A percentile compares a stretch with the other conserved stretches of the same genome.
These are phyloP conservation scores for Philypnodon macrostomus DNA, from an alignment of 2,797 vertebrate genomes.

Conservation along the genomic window DNA sequence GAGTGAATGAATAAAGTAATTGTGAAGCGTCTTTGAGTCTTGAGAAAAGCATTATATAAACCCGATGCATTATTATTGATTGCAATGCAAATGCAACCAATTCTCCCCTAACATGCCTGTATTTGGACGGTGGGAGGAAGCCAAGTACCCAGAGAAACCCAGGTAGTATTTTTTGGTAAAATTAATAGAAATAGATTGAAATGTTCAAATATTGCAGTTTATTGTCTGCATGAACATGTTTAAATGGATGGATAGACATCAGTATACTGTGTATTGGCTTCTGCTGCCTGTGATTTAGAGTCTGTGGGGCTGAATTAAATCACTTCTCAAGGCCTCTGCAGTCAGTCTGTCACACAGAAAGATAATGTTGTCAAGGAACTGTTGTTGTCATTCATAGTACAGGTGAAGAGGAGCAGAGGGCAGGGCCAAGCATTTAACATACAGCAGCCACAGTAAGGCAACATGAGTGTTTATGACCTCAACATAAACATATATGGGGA, in stretches of 20 bases:
- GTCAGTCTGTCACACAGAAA: slow-evolving; percentile 57
- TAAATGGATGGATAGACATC: background rate
- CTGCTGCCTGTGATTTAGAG: slow-evolving; percentile 52
- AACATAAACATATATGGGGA: background rate
- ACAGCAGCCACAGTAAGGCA: background rate
- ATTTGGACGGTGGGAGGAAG: too few species aligned
- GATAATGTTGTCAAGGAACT: slow-evolving; percentile 48
- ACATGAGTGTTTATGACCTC: slow-evolving; percentile 1
- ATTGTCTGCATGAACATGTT: slow-evolving; percentile 8
- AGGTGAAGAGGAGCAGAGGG: slow-evolving; percentile 4
- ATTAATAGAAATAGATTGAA: background rate
- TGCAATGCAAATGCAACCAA: too few species aligned
- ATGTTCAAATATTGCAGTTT: background rate
- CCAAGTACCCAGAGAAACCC: too few species aligned
- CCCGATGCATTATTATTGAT: too few species aligned
- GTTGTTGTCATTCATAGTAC: slow-evolving; percentile 19
- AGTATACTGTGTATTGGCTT: slow-evolving; percentile 14
- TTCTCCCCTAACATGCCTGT: too few species aligned
- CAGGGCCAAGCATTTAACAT: background rate
- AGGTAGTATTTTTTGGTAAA: too few species aligned
- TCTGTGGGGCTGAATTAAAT: slow-evolving; percentile 63
- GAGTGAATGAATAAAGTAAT: too few species aligned
- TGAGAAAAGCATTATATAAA: too few species aligned
- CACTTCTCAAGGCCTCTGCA: slow-evolving; percentile 59
- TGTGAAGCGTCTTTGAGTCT: too few species aligned